phyloP scores from a whole-genome alignment of 1,140 invertebrate genomes.

The Callitettix versicolor region DNA sequence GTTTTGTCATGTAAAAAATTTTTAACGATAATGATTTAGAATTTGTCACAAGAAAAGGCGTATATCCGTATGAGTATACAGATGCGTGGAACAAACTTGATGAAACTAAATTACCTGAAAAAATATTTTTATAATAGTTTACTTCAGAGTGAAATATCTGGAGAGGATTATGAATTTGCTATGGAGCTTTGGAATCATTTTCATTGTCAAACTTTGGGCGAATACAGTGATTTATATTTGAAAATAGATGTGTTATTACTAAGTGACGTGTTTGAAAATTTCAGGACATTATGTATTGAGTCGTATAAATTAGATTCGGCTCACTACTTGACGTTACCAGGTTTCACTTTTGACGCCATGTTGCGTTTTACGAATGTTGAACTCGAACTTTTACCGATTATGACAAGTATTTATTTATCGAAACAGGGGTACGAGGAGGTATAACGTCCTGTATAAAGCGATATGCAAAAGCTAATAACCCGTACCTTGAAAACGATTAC shows the following conservation, averaged over 20 bases:
- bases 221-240: constrained; percentile 31
- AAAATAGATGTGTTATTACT: constrained; percentile 35
- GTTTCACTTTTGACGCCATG: constrained; percentile 34
- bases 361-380: no score
- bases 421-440: no score
- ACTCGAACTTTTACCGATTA: no score
- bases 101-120: constrained; percentile 28
- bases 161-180: constrained; percentile 34
- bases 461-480: no score
- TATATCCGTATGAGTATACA: constrained; percentile 30
- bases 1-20: constrained; percentile 9
- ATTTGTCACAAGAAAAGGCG: constrained; percentile 25
- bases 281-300: constrained; percentile 27
- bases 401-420: no score
- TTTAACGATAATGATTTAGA: constrained; percentile 13
- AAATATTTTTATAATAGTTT: constrained; percentile 28
- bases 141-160: constrained; percentile 24
- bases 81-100: constrained; percentile 26
- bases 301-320: constrained; percentile 21
- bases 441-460: no score
- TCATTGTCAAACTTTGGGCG: constrained; percentile 25
- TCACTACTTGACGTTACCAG: constrained; percentile 32
- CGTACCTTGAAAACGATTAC: no score
- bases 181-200: constrained; percentile 35
- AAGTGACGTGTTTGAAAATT: constrained; percentile 36